phyloP scores from a whole-genome alignment of 2,113 vertebrate species.

The Ibidorhyncha struthersii region DNA sequence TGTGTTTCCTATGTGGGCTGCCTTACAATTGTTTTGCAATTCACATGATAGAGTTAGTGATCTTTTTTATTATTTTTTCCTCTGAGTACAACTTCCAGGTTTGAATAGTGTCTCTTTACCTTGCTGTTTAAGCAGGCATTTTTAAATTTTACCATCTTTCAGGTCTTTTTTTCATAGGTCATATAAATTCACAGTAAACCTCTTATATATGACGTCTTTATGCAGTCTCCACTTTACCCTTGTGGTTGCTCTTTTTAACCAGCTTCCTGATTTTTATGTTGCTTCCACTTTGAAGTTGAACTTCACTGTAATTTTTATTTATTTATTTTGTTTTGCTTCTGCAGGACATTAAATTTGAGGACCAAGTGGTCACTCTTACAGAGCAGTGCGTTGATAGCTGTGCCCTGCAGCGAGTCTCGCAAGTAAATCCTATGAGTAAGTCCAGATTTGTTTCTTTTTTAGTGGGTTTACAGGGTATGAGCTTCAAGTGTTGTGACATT shows the following conservation, averaged over 20 bases:
- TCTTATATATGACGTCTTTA: background rate
- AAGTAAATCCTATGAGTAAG: background rate
- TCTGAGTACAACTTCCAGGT: background rate
- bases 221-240: background rate
- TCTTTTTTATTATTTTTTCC: background rate
- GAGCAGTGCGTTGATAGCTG: background rate
- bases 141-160: background rate
- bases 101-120: background rate
- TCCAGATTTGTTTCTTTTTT: background rate
- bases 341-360: background rate
- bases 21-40: background rate
- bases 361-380: background rate
- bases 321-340: background rate
- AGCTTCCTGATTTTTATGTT: background rate
- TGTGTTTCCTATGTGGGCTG: background rate
- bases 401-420: background rate
- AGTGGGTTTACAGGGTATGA: background rate
- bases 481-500: background rate
- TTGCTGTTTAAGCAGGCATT: background rate
- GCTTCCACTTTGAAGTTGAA: background rate
- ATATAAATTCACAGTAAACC: background rate
- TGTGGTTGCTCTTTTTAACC: background rate
- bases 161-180: background rate
- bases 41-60: background rate
- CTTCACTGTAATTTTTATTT: background rate